Conservation (phyloP, 2,113 vertebrate species). For the Cyanocitta stelleri region DNA sequence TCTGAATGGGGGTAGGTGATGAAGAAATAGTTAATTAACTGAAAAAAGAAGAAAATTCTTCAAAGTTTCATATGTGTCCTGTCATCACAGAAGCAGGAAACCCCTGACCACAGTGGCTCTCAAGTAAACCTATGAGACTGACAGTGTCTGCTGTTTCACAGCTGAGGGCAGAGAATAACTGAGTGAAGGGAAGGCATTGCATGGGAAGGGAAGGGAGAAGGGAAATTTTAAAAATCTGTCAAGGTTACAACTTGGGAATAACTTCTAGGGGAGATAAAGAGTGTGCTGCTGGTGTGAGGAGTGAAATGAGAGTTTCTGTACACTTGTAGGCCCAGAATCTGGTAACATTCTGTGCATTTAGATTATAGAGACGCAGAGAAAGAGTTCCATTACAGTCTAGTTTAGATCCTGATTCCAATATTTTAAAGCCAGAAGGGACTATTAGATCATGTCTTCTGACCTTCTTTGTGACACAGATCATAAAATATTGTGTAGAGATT, state of each 20-base stretch:
- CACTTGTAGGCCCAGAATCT: background rate
- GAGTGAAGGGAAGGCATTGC: background rate
- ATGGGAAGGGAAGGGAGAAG: background rate
- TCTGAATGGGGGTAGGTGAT: background rate
- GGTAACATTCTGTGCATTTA: background rate
- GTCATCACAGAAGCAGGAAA: background rate
- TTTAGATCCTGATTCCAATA: background rate
- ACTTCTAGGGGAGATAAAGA: background rate
- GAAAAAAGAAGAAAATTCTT: background rate
- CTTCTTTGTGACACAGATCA: background rate
- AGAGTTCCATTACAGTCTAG: background rate
- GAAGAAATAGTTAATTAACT: background rate
- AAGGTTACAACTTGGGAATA: background rate
- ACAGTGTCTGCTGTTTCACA: background rate
- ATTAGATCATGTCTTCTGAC: background rate
- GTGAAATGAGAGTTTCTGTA: background rate
- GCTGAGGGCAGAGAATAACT: background rate
- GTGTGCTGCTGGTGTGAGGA: background rate
- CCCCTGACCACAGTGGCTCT: background rate
- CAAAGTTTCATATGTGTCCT: background rate
- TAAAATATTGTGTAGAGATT: background rate
- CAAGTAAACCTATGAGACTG: background rate
- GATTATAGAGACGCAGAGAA: background rate
- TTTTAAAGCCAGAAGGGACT: background rate
- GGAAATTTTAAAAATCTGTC: background rate